phyloP scores from a whole-genome alignment of 2,797 vertebrate species.

The Neomorphus geoffroyi region DNA sequence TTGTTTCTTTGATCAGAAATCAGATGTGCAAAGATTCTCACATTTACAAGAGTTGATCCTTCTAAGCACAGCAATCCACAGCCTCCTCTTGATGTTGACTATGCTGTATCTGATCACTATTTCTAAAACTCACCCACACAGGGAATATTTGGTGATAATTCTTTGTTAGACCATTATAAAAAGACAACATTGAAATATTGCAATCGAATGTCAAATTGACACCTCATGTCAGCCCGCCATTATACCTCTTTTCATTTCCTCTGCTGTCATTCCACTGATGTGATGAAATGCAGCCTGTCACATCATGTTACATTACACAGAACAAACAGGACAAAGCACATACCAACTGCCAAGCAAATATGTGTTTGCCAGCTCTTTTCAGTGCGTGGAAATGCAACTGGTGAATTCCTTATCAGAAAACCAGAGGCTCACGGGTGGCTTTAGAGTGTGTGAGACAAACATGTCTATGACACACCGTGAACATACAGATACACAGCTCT shows the following conservation, averaged over 20 bases:
- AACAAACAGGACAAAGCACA: slow-evolving; percentile 74
- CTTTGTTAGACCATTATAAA: neutral
- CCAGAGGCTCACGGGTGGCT: slow-evolving; percentile 11
- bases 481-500: neutral
- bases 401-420: neutral
- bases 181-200: neutral
- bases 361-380: slow-evolving; percentile 59
- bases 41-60: neutral
- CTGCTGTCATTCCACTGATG: slow-evolving; percentile 40
- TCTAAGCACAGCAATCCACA: neutral
- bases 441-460: slow-evolving; percentile 13
- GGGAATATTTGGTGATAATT: neutral
- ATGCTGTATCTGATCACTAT: neutral
- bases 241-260: slow-evolving; percentile 21
- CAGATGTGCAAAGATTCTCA: neutral
- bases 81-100: neutral
- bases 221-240: neutral
- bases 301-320: slow-evolving; percentile 61
- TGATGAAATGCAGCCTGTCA: slow-evolving; percentile 72
- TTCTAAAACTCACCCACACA: neutral
- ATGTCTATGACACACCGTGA: neutral
- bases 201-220: neutral
- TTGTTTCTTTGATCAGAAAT: neutral
- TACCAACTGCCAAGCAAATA: slow-evolving; percentile 72
- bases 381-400: neutral